phyloP scores from a whole-genome alignment of 1,140 invertebrate genomes.

The Hylaeus volcanicus region DNA sequence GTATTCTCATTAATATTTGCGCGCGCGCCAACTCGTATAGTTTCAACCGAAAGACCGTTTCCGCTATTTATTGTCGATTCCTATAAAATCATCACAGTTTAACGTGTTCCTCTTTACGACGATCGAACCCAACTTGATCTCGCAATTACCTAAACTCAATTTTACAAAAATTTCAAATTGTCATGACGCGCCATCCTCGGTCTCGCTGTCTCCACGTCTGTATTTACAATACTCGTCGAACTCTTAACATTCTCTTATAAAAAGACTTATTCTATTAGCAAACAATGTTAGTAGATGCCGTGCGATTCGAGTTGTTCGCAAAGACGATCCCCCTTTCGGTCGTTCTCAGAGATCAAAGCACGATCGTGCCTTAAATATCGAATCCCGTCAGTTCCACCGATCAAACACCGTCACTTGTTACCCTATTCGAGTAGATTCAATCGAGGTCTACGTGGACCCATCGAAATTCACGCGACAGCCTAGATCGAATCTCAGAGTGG shows the following conservation, averaged over 20 bases:
- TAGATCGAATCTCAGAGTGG: background rate
- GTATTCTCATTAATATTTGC: background rate
- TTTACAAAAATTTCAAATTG: conserved; percentile 23
- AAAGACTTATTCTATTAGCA: conserved; percentile 37
- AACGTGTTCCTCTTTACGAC: conserved; percentile 8
- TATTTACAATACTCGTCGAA: conserved; percentile 38
- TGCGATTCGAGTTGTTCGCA: conserved; percentile 27
- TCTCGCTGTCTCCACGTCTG: background rate
- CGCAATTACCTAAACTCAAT: conserved; percentile 12
- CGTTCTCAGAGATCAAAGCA: conserved; percentile 2
- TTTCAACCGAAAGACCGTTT: conserved; percentile 28
- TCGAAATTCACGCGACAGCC: background rate
- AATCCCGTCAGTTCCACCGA: conserved; percentile 17
- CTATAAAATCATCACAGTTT: conserved; percentile 48
- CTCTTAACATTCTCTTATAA: conserved; percentile 26
- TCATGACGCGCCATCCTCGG: background rate
- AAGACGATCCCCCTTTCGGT: conserved; percentile 6
- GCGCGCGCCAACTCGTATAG: conserved; percentile 21
- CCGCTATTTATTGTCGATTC: conserved; percentile 41
- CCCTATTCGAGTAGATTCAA: background rate
- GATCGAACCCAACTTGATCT: background rate
- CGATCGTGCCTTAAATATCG: background rate
- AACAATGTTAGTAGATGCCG: conserved; percentile 33
- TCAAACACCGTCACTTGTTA: conserved; percentile 22
- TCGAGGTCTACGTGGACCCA: background rate